phyloP scores from a whole-genome alignment of 1,140 invertebrate species.

The Atta cephalotes region DNA sequence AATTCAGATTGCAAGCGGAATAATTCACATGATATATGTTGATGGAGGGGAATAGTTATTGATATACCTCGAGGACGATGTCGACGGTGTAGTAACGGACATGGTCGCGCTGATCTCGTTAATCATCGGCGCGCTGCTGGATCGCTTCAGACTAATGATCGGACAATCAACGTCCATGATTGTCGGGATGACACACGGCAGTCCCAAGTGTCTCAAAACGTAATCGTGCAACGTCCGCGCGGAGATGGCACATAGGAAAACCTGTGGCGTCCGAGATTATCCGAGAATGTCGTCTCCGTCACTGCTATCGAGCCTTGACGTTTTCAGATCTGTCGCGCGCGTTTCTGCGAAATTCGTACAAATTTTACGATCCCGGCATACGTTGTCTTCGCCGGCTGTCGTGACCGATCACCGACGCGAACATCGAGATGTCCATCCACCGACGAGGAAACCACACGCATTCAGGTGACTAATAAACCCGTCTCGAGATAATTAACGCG shows the following conservation, averaged over 20 bases:
- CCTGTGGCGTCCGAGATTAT: neutral
- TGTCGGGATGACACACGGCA: slow-evolving; percentile 59
- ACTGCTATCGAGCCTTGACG: neutral
- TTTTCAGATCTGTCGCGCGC: neutral
- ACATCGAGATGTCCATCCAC: neutral
- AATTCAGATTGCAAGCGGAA: neutral
- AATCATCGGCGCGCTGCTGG: slow-evolving; percentile 94
- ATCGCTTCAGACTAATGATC: slow-evolving; percentile 90
- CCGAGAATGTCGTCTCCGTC: slow-evolving; percentile 19
- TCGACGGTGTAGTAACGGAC: slow-evolving; percentile 84
- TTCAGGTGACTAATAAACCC: neutral
- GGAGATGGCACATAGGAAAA: slow-evolving; percentile 41
- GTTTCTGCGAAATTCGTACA: neutral
- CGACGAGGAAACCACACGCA: neutral
- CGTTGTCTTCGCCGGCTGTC: slow-evolving; percentile 16
- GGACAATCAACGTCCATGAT: slow-evolving; percentile 89
- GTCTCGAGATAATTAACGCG: neutral
- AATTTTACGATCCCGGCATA: neutral
- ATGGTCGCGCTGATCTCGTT: slow-evolving; percentile 88
- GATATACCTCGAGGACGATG: slow-evolving; percentile 84
- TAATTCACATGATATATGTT: too few species aligned
- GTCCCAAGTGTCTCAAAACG: slow-evolving; percentile 5
- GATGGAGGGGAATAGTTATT: too few species aligned
- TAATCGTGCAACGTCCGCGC: slow-evolving; percentile 35
- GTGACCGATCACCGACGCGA: neutral